phyloP scores from a whole-genome alignment of 2,797 vertebrate species.

The Amphiprion clarkii region DNA sequence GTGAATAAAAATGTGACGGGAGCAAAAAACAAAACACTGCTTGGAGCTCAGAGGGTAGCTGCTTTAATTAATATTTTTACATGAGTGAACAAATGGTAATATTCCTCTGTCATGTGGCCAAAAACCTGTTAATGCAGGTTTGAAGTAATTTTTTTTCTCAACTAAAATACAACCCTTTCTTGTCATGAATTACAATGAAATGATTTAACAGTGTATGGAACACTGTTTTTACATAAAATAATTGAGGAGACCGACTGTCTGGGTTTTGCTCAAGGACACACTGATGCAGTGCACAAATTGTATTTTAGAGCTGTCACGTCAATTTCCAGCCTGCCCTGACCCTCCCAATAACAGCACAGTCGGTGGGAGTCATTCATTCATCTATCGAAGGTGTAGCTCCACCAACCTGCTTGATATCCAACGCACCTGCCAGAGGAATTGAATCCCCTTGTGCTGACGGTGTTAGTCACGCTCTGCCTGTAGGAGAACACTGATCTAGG shows the following conservation, averaged over 20 bases:
- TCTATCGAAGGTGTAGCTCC: conserved; percentile 41
- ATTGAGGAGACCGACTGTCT: background rate
- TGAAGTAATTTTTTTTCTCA: background rate
- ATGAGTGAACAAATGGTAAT: background rate
- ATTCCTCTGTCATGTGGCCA: background rate
- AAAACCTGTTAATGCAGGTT: background rate
- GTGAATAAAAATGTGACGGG: too few relatives aligned
- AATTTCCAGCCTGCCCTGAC: background rate
- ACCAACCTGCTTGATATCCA: conserved; percentile 42
- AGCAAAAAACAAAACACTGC: too few relatives aligned
- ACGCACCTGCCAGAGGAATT: conserved; percentile 24
- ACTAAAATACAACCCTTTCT: background rate
- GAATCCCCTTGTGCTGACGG: conserved; percentile 21
- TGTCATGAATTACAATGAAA: background rate
- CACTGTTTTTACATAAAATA: background rate
- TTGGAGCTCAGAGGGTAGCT: background rate
- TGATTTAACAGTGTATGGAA: background rate
- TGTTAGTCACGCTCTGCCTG: conserved; percentile 38
- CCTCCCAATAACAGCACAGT: background rate
- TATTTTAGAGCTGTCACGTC: conserved; percentile 16
- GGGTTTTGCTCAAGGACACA: conserved; percentile 1
- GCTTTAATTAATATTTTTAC: background rate
- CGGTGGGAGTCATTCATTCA: conserved; percentile 12
- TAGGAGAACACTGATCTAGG: conserved; percentile 29
- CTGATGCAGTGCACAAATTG: background rate